Evolutionary conservation across 2,888 invertebrate genomes (phyloP).

Genomic region (Parelbella ahira): DNA sequence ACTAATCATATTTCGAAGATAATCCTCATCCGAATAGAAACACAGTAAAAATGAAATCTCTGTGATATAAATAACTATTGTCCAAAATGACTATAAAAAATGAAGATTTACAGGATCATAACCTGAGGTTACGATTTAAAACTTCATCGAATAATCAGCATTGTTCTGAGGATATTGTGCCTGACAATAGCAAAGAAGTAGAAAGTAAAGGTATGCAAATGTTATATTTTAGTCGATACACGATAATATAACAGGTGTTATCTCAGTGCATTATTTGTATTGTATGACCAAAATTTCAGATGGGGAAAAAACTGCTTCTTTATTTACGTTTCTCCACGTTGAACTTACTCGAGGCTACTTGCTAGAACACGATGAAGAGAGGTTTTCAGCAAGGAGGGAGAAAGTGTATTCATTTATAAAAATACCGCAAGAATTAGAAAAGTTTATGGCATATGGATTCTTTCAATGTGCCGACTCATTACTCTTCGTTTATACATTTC

Average conservation of each 20-base stretch:
- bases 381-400: slow-evolving; percentile 95
- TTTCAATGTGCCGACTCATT: slow-evolving; percentile 98
- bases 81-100: slow-evolving; percentile 54
- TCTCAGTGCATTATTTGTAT: too few relatives aligned
- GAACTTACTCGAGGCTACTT: slow-evolving; percentile 96
- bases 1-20: too few relatives aligned
- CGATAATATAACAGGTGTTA: too few relatives aligned
- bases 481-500: slow-evolving; percentile 97
- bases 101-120: slow-evolving; percentile 64
- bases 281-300: slow-evolving; percentile 58
- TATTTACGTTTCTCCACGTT: slow-evolving; percentile 87
- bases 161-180: slow-evolving; percentile 50
- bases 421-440: slow-evolving; percentile 95
- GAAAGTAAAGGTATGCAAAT: slow-evolving; percentile 60
- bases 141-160: slow-evolving; percentile 56
- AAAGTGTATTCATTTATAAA: slow-evolving; percentile 98
- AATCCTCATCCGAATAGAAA: too few relatives aligned
- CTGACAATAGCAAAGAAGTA: slow-evolving; percentile 54
- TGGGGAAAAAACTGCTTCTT: slow-evolving; percentile 62
- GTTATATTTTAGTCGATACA: too few relatives aligned
- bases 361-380: slow-evolving; percentile 96
- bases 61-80: not conserved
- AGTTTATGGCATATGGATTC: slow-evolving; percentile 96
- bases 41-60: slow-evolving; percentile 1
- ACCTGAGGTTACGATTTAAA: slow-evolving; percentile 71